These are phyloP conservation scores for Suncus etruscus DNA, from an alignment of 2,113 vertebrate genomes.

Conservation along the genomic window DNA sequence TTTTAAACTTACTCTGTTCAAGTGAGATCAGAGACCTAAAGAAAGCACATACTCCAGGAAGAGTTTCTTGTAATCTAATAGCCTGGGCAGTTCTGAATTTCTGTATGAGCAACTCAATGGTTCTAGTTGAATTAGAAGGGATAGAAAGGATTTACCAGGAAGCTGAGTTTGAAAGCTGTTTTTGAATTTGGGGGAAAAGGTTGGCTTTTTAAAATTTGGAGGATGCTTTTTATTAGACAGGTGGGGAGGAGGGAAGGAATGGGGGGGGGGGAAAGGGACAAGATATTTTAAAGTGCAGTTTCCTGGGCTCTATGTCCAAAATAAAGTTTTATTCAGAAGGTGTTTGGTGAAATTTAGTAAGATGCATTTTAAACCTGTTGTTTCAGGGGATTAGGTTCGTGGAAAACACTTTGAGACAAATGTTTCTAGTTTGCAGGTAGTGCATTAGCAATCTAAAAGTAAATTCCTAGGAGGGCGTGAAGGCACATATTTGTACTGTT, in stretches of 20 bases:
- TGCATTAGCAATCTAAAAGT: constrained; percentile 8
- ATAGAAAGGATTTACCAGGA: neutral
- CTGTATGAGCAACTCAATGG: neutral
- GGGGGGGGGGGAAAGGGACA: too few relatives aligned
- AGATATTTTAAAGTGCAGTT: constrained; percentile 29
- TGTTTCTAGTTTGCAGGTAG: neutral
- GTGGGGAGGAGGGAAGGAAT: too few relatives aligned
- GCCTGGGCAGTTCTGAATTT: constrained; percentile 15
- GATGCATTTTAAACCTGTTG: neutral
- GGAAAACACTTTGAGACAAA: neutral
- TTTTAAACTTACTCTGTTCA: constrained; percentile 7
- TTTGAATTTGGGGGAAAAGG: neutral
- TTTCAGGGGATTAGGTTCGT: neutral
- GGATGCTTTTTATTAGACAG: too few relatives aligned
- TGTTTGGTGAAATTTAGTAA: neutral
- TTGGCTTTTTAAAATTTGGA: too few relatives aligned
- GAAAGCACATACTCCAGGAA: constrained; percentile 7
- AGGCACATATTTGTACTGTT: neutral
- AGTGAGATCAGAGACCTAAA: constrained; percentile 34
- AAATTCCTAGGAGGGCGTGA: neutral
- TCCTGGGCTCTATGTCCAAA: neutral
- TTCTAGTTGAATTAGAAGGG: neutral
- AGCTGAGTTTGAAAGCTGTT: neutral
- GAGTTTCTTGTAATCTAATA: neutral
- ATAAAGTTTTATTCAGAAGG: neutral